Percentiles rank a stretch among this genome's conserved stretches.
phyloP scores from a whole-genome alignment of 2,113 vertebrate genomes.

The Eclectus roratus region DNA sequence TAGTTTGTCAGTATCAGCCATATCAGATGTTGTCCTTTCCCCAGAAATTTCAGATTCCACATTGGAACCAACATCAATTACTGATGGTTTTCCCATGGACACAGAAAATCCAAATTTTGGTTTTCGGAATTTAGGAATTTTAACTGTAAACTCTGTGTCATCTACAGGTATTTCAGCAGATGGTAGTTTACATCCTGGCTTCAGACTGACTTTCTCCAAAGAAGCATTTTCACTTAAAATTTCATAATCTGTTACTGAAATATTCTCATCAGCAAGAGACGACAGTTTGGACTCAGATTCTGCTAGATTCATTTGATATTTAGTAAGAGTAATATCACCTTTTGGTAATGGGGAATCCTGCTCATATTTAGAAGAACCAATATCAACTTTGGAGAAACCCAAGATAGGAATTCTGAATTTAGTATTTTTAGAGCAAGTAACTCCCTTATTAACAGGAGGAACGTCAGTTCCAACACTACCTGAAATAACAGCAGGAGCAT shows the following conservation, averaged over 20 bases:
- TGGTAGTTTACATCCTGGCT: fast-evolving
- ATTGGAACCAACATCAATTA: fast-evolving
- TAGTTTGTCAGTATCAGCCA: neutral
- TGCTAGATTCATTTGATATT: neutral
- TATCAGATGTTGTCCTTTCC: neutral
- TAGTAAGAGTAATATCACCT: neutral
- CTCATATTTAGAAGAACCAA: neutral
- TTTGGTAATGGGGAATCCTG: neutral
- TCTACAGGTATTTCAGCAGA: neutral
- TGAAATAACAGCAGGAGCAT: fast-evolving
- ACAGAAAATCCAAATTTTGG: conserved; percentile 19
- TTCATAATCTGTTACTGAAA: neutral
- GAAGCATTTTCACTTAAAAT: neutral
- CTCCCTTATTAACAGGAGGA: fast-evolving
- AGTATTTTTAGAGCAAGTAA: fast-evolving
- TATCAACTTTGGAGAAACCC: conserved; percentile 3
- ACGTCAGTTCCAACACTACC: fast-evolving
- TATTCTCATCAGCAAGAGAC: neutral
- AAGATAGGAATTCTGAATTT: conserved; percentile 14
- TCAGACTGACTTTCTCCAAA: neutral
- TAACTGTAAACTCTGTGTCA: neutral
- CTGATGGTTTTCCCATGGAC: neutral
- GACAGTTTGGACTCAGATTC: neutral
- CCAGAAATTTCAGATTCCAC: neutral
- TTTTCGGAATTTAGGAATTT: neutral